A percentile compares a stretch with the other conserved stretches of the same genome.
phyloP scores from a whole-genome alignment of 2,797 vertebrate genomes.

The Hippoglossus hippoglossus region DNA sequence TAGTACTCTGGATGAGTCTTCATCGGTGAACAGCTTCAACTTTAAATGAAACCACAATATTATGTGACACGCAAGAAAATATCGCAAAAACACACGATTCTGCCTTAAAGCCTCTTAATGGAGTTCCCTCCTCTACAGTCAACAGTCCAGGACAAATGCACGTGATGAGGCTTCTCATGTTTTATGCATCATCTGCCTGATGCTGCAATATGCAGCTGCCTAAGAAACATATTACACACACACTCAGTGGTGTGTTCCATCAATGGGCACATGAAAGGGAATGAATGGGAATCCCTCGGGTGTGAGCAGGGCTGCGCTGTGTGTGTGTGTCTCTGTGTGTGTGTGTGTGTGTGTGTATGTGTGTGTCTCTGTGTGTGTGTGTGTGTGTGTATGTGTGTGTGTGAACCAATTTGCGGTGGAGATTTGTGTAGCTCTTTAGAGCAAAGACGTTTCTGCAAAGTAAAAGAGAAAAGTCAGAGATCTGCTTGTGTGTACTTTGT shows the following conservation, averaged over 20 bases:
- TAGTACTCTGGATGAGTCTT: too few species aligned
- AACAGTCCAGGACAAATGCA: conserved; percentile 21
- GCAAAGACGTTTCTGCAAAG: too few species aligned
- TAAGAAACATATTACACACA: conserved; percentile 12
- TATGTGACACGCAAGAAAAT: conserved; percentile 3
- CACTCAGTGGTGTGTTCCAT: conserved; percentile 14
- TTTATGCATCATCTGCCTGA: conserved; percentile 30
- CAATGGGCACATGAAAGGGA: conserved; percentile 12
- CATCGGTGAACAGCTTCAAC: not conserved
- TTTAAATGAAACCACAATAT: conserved; percentile 7
- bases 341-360: conserved; percentile 7
- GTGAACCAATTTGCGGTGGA: not conserved
- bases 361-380: conserved; percentile 9
- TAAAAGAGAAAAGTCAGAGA: too few species aligned
- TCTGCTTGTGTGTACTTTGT: not conserved
- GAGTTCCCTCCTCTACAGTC: conserved; percentile 12
- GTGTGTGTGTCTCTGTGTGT: conserved; percentile 9
- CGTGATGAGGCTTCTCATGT: conserved; percentile 16
- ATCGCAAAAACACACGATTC: not conserved
- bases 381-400: conserved; percentile 8
- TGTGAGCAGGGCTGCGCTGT: not conserved
- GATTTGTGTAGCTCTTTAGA: too few species aligned
- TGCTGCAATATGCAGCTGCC: too few species aligned
- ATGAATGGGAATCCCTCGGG: conserved; percentile 16
- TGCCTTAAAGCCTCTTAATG: conserved; percentile 10